Base-by-base conservation (phyloP, 2,113 vertebrate species). In the Chrysochloris asiatica region DNA sequence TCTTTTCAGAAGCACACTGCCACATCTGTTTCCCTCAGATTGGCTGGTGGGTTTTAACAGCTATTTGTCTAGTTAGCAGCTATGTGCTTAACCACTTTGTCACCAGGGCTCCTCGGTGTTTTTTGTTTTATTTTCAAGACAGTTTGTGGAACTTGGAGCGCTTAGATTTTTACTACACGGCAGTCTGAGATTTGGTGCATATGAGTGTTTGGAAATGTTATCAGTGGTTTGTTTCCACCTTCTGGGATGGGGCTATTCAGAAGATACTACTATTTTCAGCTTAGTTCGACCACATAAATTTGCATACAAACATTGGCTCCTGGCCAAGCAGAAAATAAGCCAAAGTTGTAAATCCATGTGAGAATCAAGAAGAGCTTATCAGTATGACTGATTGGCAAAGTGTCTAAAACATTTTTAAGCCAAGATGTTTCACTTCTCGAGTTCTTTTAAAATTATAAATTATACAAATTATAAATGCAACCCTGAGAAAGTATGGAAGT, bases 161-260 rank as follows among this genome's bases (percentile, higher is more conserved):
- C 28, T 41, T 3, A 43, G 14, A 41, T 3, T 36, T 61, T 45
- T 6, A 48, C 41, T 33, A 19, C 2, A 7, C 28, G 4, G 1
- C 14, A 24, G 12, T 3, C 26, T 41, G 45, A 45, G 56, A 13
- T 13, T 9, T 24, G 28, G 82, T n/a, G 26, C 2, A 6, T 9
- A 0, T 3, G 19, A 26, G 26, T 4, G 2, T 56, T 11, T 13
- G 12, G n/a, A 45, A 41, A 8, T 33, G 9, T n/a, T 8, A 8
- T 14, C 41, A 3, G 75, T 38, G 21, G n/a, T 47, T 28, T 10
- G 1, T 1, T 19, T n/a, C 33, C 30, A 12, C 28, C 28, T 81
- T 22, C 41, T 69, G 59, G 24, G 24, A 22, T 24, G 56, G 22
- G 41, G n/a, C 6, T 73, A 38, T 36, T 59, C 47, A 24, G 63